phyloP scores from a whole-genome alignment of 2,113 vertebrate species.

The Lepisosteus oculatus region DNA sequence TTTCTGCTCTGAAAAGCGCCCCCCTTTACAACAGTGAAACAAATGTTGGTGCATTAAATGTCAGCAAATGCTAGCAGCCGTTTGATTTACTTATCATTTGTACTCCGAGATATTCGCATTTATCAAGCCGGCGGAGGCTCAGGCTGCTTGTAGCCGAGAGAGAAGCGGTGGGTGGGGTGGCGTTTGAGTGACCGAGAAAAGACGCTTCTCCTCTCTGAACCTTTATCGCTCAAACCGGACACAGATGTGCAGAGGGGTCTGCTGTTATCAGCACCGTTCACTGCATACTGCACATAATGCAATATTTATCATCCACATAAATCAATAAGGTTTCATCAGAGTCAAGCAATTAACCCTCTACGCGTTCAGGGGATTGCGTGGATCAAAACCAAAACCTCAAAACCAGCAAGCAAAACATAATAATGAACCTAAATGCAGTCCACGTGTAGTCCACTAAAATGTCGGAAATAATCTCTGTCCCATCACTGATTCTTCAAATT shows the following conservation, averaged over 20 bases:
- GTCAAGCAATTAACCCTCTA: slow-evolving; percentile 3
- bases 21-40: background rate
- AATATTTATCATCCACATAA: slow-evolving; percentile 24
- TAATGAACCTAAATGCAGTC: no score
- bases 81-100: slow-evolving; percentile 3
- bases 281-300: slow-evolving; percentile 25
- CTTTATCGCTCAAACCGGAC: slow-evolving; percentile 10
- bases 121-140: slow-evolving; percentile 6
- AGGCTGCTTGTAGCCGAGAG: background rate
- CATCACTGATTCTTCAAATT: no score
- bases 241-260: slow-evolving; percentile 21
- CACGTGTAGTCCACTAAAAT: no score
- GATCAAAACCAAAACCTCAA: no score
- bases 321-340: slow-evolving; percentile 34
- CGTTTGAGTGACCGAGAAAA: background rate
- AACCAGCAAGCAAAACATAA: no score
- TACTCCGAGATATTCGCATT: background rate
- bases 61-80: background rate
- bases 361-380: background rate
- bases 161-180: background rate
- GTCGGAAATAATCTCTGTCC: no score
- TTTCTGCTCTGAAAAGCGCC: background rate
- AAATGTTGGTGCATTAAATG: background rate
- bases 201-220: background rate
- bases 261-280: slow-evolving; percentile 34